These are phyloP conservation scores for Tapirus terrestris DNA, from an alignment of 2,113 vertebrate genomes.

Conservation along the genomic window DNA sequence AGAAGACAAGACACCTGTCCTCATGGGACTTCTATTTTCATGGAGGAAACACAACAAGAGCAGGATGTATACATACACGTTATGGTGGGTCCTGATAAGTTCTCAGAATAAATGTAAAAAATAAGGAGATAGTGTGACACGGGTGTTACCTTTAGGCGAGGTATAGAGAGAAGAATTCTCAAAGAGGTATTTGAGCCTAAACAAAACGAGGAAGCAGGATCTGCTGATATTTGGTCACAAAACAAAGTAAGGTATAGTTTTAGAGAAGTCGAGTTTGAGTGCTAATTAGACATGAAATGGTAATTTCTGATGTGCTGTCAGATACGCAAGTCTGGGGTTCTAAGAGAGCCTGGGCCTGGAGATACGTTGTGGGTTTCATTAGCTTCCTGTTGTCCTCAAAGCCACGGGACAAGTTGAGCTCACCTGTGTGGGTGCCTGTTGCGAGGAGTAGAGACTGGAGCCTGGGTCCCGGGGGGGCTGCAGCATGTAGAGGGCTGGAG, in stretches of 20 bases:
- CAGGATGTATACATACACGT: accelerated
- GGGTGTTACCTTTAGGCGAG: neutral
- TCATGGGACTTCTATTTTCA: neutral
- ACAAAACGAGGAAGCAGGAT: neutral
- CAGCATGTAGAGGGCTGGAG: accelerated
- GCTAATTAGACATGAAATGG: neutral
- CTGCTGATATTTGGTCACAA: neutral
- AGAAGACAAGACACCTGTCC: too few species aligned
- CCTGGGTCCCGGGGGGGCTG: neutral
- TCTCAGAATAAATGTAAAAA: neutral
- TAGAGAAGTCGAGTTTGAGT: neutral
- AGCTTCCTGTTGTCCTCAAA: accelerated
- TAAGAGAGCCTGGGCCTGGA: neutral
- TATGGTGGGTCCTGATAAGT: neutral
- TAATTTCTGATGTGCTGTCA: neutral
- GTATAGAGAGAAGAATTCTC: neutral
- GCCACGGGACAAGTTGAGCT: too few species aligned
- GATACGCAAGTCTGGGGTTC: neutral
- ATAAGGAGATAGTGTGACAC: neutral
- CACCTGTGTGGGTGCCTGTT: neutral
- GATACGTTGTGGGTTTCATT: accelerated
- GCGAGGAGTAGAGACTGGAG: too few species aligned
- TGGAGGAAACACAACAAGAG: neutral
- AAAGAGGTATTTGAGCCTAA: neutral
- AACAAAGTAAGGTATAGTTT: neutral